Conservation (phyloP, 2,113 vertebrate species). For the Alouatta palliata region DNA sequence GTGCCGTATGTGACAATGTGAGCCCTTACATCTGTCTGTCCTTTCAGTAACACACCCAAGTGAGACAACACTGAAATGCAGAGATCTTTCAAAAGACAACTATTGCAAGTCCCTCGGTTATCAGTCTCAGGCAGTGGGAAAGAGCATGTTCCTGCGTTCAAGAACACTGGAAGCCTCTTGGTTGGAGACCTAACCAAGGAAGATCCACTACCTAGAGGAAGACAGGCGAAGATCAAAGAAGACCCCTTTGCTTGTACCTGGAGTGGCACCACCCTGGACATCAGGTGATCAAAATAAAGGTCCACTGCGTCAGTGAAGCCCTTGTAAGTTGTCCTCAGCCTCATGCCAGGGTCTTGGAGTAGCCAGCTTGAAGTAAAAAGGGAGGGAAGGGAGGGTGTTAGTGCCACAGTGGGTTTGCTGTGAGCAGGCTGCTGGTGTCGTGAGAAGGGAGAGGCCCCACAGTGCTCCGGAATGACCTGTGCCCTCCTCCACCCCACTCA, state of each 20-base stretch:
- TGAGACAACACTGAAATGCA: neutral
- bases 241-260: conserved; percentile 85
- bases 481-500: neutral
- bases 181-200: neutral
- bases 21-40: neutral
- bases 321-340: conserved; percentile 90
- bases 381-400: neutral
- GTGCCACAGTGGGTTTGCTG: neutral
- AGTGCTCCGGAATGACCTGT: too few relatives aligned
- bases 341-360: conserved; percentile 91
- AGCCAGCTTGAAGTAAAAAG: conserved; percentile 88
- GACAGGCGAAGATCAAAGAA: neutral
- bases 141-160: neutral
- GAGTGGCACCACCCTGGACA: conserved; percentile 88
- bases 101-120: neutral
- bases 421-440: too few relatives aligned
- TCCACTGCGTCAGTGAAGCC: conserved; percentile 93
- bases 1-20: rapidly evolving
- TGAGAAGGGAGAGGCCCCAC: neutral
- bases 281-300: conserved; percentile 90
- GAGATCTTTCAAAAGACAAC: neutral
- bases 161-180: neutral
- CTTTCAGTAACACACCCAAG: neutral
- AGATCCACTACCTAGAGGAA: rapidly evolving
- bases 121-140: neutral